Evolutionary conservation across 2,113 vertebrate species (phyloP).

Genomic region (Sphaerodactylus townsendi): DNA sequence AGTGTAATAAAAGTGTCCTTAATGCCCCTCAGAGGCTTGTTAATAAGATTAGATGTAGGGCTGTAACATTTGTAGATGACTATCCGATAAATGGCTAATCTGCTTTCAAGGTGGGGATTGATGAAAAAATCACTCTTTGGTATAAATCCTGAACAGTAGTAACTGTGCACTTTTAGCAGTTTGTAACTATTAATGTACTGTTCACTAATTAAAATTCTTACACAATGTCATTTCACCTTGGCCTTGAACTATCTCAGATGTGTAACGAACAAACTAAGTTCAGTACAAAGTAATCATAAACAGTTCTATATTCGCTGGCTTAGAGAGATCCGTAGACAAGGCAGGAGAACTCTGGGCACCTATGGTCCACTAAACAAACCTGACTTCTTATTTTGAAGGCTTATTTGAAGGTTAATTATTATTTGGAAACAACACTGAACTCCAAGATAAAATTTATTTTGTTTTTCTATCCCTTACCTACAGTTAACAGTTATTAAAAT

Average conservation of each 20-base stretch:
- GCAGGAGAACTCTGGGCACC: too few relatives aligned
- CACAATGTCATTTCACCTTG: slow-evolving; percentile 61
- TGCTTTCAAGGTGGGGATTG: slow-evolving; percentile 41
- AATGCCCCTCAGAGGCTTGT: slow-evolving; percentile 67
- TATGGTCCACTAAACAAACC: too few relatives aligned
- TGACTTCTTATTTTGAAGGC: too few relatives aligned
- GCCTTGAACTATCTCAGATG: slow-evolving; percentile 66
- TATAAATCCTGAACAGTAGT: slow-evolving; percentile 76
- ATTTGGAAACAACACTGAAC: too few relatives aligned
- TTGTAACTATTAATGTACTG: slow-evolving; percentile 70
- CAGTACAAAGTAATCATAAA: too few relatives aligned
- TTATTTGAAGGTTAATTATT: too few relatives aligned
- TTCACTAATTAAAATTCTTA: slow-evolving; percentile 80
- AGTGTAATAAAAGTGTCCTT: slow-evolving; percentile 75
- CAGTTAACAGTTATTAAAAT: too few relatives aligned
- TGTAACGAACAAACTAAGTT: too few relatives aligned
- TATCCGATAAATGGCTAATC: slow-evolving; percentile 62
- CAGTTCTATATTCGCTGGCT: too few relatives aligned
- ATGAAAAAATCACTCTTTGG: slow-evolving; percentile 57
- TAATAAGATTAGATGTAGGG: slow-evolving; percentile 75
- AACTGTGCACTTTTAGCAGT: slow-evolving; percentile 70
- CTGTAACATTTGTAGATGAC: slow-evolving; percentile 70
- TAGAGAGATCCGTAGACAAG: too few relatives aligned
- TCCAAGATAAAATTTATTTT: too few relatives aligned
- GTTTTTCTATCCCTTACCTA: too few relatives aligned